A percentile compares a stretch with the other conserved stretches of the same genome.
phyloP scores from a whole-genome alignment of 2,888 invertebrate species.

The Adela reaumurella region DNA sequence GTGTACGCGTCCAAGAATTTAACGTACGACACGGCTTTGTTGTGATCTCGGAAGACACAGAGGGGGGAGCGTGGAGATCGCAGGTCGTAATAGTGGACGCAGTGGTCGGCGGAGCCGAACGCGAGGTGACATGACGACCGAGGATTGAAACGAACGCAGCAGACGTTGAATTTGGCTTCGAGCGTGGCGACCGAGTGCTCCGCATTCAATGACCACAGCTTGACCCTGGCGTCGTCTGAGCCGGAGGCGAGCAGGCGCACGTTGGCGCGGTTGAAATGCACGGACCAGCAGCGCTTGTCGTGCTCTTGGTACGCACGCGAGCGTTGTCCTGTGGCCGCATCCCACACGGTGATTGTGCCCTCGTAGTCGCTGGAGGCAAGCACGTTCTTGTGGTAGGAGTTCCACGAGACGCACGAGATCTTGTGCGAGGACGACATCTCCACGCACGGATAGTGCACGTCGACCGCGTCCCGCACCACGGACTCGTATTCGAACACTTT shows the following conservation, averaged over 20 bases:
- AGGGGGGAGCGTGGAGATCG: constrained; percentile 78
- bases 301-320: constrained; percentile 82
- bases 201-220: constrained; percentile 86
- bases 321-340: constrained; percentile 73
- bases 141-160: constrained; percentile 90
- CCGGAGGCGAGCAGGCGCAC: constrained; percentile 87
- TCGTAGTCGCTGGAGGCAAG: constrained; percentile 93
- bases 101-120: constrained; percentile 96
- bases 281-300: constrained; percentile 94
- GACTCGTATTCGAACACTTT: constrained; percentile 89
- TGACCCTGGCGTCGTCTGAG: constrained; percentile 89
- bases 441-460: constrained; percentile 87
- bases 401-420: constrained; percentile 94
- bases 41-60: constrained; percentile 81
- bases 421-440: constrained; percentile 92
- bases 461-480: constrained; percentile 80
- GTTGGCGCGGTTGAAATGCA: constrained; percentile 90
- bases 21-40: constrained; percentile 92
- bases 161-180: constrained; percentile 92
- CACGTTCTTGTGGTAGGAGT: constrained; percentile 82
- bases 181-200: constrained; percentile 84
- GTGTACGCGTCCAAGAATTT: constrained; percentile 83
- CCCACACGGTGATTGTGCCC: constrained; percentile 92
- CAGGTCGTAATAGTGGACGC: constrained; percentile 93
- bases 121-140: constrained; percentile 82